Evolutionary conservation across 2,113 vertebrate genomes (phyloP).

Genomic region (Epinephelus fuscoguttatus): DNA sequence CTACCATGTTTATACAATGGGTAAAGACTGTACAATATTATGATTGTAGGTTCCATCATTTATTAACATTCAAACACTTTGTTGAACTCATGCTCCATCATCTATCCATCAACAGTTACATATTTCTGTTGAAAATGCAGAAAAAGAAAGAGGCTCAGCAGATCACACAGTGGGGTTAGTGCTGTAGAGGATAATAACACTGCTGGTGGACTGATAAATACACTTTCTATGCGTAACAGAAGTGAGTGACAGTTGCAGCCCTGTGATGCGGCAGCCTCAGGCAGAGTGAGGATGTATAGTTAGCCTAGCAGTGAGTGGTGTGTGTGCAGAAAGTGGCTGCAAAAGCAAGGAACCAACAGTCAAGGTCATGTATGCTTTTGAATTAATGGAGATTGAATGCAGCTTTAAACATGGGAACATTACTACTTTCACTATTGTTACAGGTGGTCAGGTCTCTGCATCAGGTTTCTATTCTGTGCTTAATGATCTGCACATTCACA

Average conservation of each 20-base stretch:
- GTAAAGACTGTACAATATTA: too few species aligned
- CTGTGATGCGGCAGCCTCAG: conserved; percentile 22
- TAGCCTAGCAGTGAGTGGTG: background rate
- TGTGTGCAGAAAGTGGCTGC: background rate
- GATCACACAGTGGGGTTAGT: background rate
- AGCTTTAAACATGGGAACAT: background rate
- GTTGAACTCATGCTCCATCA: background rate
- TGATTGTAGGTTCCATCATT: background rate
- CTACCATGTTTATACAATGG: background rate
- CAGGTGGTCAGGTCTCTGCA: too few species aligned
- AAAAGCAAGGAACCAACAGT: background rate
- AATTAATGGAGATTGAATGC: background rate
- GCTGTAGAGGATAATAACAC: background rate
- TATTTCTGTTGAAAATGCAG: background rate
- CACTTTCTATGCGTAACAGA: background rate
- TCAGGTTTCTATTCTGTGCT: background rate
- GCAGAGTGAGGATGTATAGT: background rate
- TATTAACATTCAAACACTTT: background rate
- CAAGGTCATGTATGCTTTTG: background rate
- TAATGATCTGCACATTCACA: background rate
- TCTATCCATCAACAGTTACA: background rate
- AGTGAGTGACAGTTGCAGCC: background rate
- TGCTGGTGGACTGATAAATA: conserved; percentile 27
- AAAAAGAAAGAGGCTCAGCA: background rate
- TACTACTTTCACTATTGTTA: background rate